Percentiles rank a stretch among this genome's conserved stretches.
These are phyloP conservation scores for Acanthisitta chloris DNA, from an alignment of 2,113 vertebrate species.

Conservation along the genomic window DNA sequence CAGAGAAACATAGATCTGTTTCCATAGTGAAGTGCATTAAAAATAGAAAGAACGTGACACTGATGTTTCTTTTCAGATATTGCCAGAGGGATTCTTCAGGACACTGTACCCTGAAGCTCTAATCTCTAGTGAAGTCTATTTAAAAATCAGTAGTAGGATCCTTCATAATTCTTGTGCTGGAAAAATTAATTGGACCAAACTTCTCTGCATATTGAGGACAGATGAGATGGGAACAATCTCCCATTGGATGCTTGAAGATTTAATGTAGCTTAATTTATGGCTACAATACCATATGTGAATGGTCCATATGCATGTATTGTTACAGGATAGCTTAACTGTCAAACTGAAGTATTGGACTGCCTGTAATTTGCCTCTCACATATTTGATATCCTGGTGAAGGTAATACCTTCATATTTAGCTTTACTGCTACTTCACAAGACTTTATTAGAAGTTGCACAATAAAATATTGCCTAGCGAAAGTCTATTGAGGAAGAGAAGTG, in stretches of 20 bases:
- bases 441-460: background rate
- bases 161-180: background rate
- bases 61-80: background rate
- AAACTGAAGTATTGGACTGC: background rate
- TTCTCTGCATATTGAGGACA: background rate
- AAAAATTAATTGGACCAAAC: constrained; percentile 14
- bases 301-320: background rate
- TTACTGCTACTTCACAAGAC: background rate
- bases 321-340: background rate
- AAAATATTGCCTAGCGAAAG: background rate
- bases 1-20: background rate
- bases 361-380: background rate
- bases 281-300: background rate
- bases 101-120: background rate
- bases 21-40: constrained; percentile 40
- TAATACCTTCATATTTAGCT: background rate
- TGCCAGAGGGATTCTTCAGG: constrained; percentile 3
- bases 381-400: background rate
- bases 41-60: constrained; percentile 36
- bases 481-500: background rate
- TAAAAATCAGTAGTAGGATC: background rate
- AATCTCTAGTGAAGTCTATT: background rate
- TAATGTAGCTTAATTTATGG: background rate
- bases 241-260: background rate
- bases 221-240: background rate